Percentiles rank a stretch among this genome's conserved stretches.
These are phyloP conservation scores for Noctilio leporinus DNA, from an alignment of 2,113 vertebrate species.

Conservation along the genomic window DNA sequence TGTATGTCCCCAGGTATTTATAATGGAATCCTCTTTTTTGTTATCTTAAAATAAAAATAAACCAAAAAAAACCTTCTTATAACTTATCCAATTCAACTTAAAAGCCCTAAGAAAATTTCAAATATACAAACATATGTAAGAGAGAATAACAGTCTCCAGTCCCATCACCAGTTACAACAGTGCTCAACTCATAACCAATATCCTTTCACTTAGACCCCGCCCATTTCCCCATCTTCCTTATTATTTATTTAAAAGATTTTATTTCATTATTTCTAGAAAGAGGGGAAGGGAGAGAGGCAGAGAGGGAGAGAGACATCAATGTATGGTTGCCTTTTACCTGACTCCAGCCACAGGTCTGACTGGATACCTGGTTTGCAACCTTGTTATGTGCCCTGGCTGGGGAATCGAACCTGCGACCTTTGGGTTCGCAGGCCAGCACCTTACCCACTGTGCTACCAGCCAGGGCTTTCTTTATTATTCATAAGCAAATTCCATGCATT, in stretches of 20 bases:
- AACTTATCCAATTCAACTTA: not conserved
- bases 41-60: not conserved
- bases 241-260: no score
- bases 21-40: not conserved
- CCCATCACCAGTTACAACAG: not conserved
- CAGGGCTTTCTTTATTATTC: not conserved
- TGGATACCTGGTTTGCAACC: no score
- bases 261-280: no score
- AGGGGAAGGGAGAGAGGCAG: no score
- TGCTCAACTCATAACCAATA: not conserved
- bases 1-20: not conserved
- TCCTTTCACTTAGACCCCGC: not conserved
- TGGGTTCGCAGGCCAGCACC: no score
- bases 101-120: not conserved
- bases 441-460: no score
- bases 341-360: no score
- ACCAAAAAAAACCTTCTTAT: not conserved
- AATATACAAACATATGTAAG: not conserved
- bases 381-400: no score
- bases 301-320: no score
- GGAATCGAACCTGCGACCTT: no score
- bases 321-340: no score
- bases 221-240: not conserved
- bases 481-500: not conserved
- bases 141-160: not conserved